These are phyloP conservation scores for Galerucella nymphaeae DNA, from an alignment of 2,888 invertebrate genomes.

Conservation along the genomic window DNA sequence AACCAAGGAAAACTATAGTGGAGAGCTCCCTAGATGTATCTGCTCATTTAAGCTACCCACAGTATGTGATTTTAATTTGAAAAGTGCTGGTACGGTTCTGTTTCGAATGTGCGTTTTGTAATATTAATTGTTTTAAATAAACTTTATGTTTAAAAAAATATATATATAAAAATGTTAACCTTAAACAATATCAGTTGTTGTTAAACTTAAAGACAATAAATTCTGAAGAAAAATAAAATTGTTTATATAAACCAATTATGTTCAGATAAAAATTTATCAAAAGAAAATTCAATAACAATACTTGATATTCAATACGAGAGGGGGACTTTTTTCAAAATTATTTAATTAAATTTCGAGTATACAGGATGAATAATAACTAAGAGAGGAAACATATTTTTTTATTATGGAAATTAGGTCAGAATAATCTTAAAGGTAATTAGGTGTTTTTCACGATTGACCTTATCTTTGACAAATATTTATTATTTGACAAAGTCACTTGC, in stretches of 20 bases:
- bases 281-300: conserved; percentile 16
- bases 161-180: conserved; percentile 31
- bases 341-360: too few species aligned
- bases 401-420: background rate
- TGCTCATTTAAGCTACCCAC: too few species aligned
- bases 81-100: background rate
- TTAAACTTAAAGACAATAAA: conserved; percentile 34
- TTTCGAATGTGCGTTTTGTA: background rate
- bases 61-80: background rate
- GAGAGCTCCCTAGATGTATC: too few species aligned
- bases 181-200: conserved; percentile 34
- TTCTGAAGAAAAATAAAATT: conserved; percentile 28
- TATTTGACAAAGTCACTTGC: conserved; percentile 37
- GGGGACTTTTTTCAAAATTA: too few species aligned
- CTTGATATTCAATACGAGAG: background rate
- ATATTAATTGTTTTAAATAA: background rate
- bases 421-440: conserved; percentile 5
- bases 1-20: too few species aligned
- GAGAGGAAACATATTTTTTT: background rate
- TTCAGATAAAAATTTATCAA: conserved; percentile 28
- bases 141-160: conserved; percentile 14
- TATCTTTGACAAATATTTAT: conserved; percentile 38
- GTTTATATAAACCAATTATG: conserved; percentile 25
- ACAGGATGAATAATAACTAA: too few species aligned
- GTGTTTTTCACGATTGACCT: conserved; percentile 11